phyloP scores from a whole-genome alignment of 2,888 invertebrate species.

The Diarsia rubi region DNA sequence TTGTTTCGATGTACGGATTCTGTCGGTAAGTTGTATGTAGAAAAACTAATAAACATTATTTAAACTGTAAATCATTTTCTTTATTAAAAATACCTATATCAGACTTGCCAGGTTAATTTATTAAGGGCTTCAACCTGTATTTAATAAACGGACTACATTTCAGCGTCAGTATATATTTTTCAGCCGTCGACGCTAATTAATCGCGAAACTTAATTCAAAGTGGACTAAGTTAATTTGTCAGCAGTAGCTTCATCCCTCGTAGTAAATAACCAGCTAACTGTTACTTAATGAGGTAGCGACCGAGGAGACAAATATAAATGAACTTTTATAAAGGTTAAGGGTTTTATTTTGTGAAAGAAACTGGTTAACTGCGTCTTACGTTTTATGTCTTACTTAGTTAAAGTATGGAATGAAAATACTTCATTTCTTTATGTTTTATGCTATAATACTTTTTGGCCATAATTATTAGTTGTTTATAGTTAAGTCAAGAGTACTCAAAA shows the following conservation, averaged over 20 bases:
- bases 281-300: slow-evolving; percentile 15
- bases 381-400: neutral
- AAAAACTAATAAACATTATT: neutral
- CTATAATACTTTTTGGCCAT: neutral
- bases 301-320: neutral
- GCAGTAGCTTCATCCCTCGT: slow-evolving; percentile 35
- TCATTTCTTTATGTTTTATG: too few species aligned
- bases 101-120: slow-evolving; percentile 7
- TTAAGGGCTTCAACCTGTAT: neutral
- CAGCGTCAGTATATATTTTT: slow-evolving; percentile 31
- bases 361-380: too few species aligned
- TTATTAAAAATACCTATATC: neutral
- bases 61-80: neutral
- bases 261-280: slow-evolving; percentile 44
- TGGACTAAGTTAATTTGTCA: slow-evolving; percentile 54
- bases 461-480: neutral
- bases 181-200: slow-evolving; percentile 51
- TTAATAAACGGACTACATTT: slow-evolving; percentile 29
- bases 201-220: slow-evolving; percentile 56
- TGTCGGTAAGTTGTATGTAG: slow-evolving; percentile 81
- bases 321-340: neutral
- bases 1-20: slow-evolving; percentile 86
- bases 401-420: neutral
- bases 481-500: neutral
- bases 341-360: too few species aligned